Conservation (phyloP, 2,888 invertebrate genomes). For the Didymodactylos carnosus region DNA sequence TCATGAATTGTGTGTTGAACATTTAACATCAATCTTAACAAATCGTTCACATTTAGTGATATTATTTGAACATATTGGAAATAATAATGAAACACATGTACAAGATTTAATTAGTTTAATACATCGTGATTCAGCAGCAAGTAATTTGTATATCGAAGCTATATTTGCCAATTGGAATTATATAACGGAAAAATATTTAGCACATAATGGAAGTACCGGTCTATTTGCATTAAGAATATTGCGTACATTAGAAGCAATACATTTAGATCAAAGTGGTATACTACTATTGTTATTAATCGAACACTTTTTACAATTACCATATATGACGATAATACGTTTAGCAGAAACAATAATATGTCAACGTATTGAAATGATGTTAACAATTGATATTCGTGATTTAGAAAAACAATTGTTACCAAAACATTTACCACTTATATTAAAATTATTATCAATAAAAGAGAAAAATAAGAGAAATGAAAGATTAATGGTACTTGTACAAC, state of each 20-base stretch:
- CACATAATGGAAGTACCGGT: background rate
- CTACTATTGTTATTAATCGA: conserved; percentile 46
- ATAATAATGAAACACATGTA: background rate
- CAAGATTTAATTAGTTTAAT: conserved; percentile 36
- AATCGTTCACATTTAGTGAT: background rate
- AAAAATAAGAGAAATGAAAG: background rate
- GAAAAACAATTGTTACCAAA: background rate
- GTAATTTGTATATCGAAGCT: conserved; percentile 51
- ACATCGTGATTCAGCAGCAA: conserved; percentile 46
- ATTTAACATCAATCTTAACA: background rate
- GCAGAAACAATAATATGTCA: conserved; percentile 52
- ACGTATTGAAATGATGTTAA: conserved; percentile 48
- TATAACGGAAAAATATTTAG: conserved; percentile 22
- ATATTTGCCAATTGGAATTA: conserved; percentile 47
- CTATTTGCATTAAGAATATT: conserved; percentile 40
- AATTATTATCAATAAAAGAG: background rate
- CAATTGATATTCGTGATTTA: conserved; percentile 33
- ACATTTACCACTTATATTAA: background rate
- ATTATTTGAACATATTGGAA: conserved; percentile 9
- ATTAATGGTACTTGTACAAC: background rate
- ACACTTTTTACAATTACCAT: conserved; percentile 47
- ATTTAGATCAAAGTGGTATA: conserved; percentile 50
- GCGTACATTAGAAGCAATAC: conserved; percentile 46
- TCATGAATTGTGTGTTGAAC: background rate
- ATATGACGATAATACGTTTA: conserved; percentile 47